Evolutionary conservation across 2,113 vertebrate genomes (phyloP), one percentile per base, ranked within the genome.

Genomic region (Notothenia coriiceps): DNA sequence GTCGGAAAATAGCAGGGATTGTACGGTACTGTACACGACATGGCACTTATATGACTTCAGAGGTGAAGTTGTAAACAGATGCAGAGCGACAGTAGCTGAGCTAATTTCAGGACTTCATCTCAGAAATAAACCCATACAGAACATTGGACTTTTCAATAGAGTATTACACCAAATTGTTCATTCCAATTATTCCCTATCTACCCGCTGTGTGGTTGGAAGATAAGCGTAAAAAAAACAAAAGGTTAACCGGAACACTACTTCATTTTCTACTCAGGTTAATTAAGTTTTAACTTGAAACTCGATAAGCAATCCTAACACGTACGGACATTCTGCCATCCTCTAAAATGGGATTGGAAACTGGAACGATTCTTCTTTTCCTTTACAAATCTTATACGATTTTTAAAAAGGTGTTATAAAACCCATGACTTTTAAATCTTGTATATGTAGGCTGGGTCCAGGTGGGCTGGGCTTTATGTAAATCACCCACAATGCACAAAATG

Each of bases 41-140:
- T 87, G 84, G 89, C 88, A 92, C 91, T 89, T 88, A 84, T 71
- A 79, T 61, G 81, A 85, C 79, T 84, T 88, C 80, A 78, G 44
- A 79, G 70, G 63, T 70, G 84, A 90, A 90, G 90, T 80, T 91
- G 90, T 92, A 91, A 91, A 92, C 89, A 86, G 70, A 90, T 82
- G 77, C 75, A 80, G 87, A 83, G 81, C 62, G 33, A 82, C 29
- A 74, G 84, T 55, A 61, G 70, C 70, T 33, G 60, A 79, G 78
- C 64, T 78, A n/a, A 71, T 63, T 59, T 49, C 56, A 78, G 17
- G 52, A 79, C 67, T 63, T 29, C 44, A 17, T 2, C 18, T 71
- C 61, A 63, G 55, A 67, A 73, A 60, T 49, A 0, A 56, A 75
- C 25, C 33, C 55, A 22, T 43, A 15, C 55, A 63, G 76, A 56